phyloP scores from a whole-genome alignment of 2,888 invertebrate genomes.

The Tinea trinotella region DNA sequence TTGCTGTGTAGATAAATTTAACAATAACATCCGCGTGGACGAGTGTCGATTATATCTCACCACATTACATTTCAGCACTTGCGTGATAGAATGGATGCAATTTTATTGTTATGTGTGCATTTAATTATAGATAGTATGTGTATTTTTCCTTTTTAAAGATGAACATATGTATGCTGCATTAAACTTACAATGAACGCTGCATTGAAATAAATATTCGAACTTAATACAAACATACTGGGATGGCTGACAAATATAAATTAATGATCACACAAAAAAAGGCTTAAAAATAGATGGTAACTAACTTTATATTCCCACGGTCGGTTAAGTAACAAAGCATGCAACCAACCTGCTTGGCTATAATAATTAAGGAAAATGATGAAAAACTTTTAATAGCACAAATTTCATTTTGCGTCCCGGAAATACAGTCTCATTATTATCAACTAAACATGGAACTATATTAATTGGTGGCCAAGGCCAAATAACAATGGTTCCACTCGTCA shows the following conservation, averaged over 20 bases:
- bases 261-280: not conserved
- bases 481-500: constrained; percentile 30
- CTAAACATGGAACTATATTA: constrained; percentile 33
- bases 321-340: constrained; percentile 10
- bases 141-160: not conserved
- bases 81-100: not conserved
- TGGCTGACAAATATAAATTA: not conserved
- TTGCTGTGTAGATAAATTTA: not conserved
- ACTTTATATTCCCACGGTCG: constrained; percentile 14
- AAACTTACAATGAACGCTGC: not conserved
- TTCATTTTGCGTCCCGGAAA: constrained; percentile 33
- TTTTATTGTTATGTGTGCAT: not conserved
- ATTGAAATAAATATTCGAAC: not conserved
- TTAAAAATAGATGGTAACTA: constrained; percentile 8
- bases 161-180: too few relatives aligned
- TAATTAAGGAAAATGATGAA: constrained; percentile 21
- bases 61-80: not conserved
- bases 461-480: constrained; percentile 37
- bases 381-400: constrained; percentile 23
- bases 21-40: constrained; percentile 11
- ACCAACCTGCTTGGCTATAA: constrained; percentile 2
- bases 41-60: not conserved
- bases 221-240: not conserved
- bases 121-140: not conserved
- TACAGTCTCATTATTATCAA: constrained; percentile 31